These are phyloP conservation scores for Fringilla coelebs DNA, from an alignment of 2,797 vertebrate species.

Conservation along the genomic window DNA sequence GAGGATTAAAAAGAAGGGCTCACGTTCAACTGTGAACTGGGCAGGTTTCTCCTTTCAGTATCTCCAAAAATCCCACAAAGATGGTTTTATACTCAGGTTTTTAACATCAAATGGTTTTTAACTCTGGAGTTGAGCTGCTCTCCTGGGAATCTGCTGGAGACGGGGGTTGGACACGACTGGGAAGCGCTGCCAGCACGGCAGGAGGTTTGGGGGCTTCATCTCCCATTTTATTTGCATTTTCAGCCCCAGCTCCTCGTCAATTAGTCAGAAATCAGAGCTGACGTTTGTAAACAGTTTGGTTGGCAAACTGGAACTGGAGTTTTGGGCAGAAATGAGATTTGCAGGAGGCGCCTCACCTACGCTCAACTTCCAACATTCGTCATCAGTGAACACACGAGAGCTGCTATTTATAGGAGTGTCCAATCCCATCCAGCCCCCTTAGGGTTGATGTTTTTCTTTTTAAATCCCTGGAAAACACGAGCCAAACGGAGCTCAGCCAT, in stretches of 20 bases:
- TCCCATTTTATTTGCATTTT: background rate
- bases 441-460: background rate
- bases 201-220: background rate
- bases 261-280: background rate
- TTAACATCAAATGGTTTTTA: background rate
- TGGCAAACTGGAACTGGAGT: background rate
- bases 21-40: background rate
- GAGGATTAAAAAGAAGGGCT: background rate
- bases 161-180: background rate
- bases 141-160: background rate
- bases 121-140: background rate
- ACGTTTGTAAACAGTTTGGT: background rate
- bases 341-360: background rate
- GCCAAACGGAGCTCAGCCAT: background rate
- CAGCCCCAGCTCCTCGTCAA: background rate
- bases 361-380: fast-evolving
- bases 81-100: background rate
- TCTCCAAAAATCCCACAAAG: background rate
- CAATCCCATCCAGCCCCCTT: background rate
- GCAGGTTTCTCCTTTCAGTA: background rate
- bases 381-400: background rate
- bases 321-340: background rate
- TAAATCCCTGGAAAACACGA: background rate
- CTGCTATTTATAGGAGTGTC: background rate
- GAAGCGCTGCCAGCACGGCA: background rate